A percentile compares a stretch with the other conserved stretches of the same genome.
Conservation (phyloP, 2,797 vertebrate species). For the Alosa sapidissima region DNA sequence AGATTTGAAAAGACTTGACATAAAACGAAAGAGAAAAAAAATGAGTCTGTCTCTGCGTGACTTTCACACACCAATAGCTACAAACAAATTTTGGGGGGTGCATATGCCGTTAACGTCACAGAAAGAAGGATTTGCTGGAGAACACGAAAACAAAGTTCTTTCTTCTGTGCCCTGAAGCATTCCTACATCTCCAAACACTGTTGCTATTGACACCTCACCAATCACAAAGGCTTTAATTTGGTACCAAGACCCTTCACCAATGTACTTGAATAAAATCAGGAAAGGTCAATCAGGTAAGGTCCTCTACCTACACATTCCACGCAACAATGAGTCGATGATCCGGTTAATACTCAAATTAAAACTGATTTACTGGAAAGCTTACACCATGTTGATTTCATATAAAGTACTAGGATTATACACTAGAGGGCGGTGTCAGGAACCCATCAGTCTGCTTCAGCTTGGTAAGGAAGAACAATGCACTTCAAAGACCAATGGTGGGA, state of each 20-base stretch:
- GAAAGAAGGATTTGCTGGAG: slow-evolving; percentile 54
- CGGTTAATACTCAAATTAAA: slow-evolving; percentile 11
- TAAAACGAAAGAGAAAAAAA: background rate
- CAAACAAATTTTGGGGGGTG: slow-evolving; percentile 23
- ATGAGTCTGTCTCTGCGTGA: slow-evolving; percentile 27
- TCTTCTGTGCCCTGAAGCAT: slow-evolving; percentile 51
- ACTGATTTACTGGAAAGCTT: slow-evolving; percentile 5
- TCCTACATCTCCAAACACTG: slow-evolving; percentile 54
- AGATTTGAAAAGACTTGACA: background rate
- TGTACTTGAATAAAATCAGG: background rate
- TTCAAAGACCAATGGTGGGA: slow-evolving; percentile 42
- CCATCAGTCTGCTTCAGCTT: slow-evolving; percentile 23
- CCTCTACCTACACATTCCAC: background rate
- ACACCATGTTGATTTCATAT: slow-evolving; percentile 6
- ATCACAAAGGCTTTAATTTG: background rate
- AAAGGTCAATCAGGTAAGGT: background rate
- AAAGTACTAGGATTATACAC: slow-evolving; percentile 6
- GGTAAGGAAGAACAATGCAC: slow-evolving; percentile 27
- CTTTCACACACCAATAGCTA: slow-evolving; percentile 41
- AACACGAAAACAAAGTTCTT: slow-evolving; percentile 48
- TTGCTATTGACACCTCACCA: slow-evolving; percentile 50
- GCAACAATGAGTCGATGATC: background rate
- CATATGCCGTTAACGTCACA: slow-evolving; percentile 37
- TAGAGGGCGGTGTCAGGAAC: slow-evolving; percentile 7
- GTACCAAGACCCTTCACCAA: background rate